These are phyloP conservation scores for Cephus cinctus DNA, from an alignment of 1,140 invertebrate species.

Conservation along the genomic window DNA sequence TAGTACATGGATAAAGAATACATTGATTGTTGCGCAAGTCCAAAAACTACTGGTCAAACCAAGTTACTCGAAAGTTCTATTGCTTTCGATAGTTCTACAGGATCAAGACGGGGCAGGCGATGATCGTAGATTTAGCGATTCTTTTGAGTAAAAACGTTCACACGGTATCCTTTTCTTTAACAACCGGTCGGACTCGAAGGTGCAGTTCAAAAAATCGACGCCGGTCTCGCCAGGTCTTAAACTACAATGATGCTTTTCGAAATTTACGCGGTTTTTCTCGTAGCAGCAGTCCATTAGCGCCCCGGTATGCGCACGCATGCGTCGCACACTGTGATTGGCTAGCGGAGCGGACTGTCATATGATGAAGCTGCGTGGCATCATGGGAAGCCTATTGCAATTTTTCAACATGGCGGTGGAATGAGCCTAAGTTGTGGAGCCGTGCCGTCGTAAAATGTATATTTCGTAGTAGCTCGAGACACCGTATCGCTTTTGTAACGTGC, in stretches of 20 bases:
- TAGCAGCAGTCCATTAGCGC: slow-evolving; percentile 10
- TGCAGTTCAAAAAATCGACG: slow-evolving; percentile 17
- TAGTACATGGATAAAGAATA: no score
- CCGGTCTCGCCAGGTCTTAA: no score
- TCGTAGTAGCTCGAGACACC: slow-evolving; percentile 30
- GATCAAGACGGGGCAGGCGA: no score
- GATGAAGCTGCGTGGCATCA: slow-evolving; percentile 42
- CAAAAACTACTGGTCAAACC: no score
- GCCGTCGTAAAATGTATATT: slow-evolving; percentile 41
- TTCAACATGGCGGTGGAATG: slow-evolving; percentile 48
- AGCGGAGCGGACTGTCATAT: slow-evolving; percentile 39
- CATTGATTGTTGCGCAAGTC: no score
- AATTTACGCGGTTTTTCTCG: slow-evolving; percentile 3
- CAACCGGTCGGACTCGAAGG: slow-evolving; percentile 1
- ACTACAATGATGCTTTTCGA: no score
- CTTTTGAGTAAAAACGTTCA: no score
- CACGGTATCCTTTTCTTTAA: background rate
- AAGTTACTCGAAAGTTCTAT: no score
- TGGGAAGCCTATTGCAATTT: slow-evolving; percentile 43
- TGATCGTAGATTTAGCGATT: no score
- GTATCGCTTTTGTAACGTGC: slow-evolving; percentile 12
- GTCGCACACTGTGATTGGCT: slow-evolving; percentile 25
- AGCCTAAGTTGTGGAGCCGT: slow-evolving; percentile 42
- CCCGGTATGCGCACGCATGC: slow-evolving; percentile 16
- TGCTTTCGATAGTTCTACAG: no score